Base-by-base conservation (phyloP, 92 coral and sea anemone species). In the Pocillopora meandrina region DNA sequence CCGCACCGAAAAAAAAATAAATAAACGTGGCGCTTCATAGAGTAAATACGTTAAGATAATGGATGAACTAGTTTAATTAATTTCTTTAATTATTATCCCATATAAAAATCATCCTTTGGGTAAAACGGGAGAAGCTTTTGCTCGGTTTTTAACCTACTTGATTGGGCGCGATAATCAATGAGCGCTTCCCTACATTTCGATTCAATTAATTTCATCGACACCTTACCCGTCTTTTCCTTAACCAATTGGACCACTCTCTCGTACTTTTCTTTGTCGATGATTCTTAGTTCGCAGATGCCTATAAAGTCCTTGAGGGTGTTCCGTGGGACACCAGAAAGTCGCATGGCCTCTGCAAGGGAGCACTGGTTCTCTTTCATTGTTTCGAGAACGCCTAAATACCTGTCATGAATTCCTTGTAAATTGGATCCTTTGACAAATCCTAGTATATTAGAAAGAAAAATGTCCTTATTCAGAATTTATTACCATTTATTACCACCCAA, bases 381-480 rank as follows among this genome's bases (percentile, higher is more conserved):
- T 19, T 33, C 10, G 20, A 21, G 33, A 19, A 20, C 12, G 69
- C 69, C 69, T 5, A n/a, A 19, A 10, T 65, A 65, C 33, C 69
- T 65, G 11, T 65, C 69, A 5, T 65, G 69, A 3, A 65, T 65
- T 5, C 33, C 31, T n/a, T 74, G 49, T 21, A 74, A 15, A 74
- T 56, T 74, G 10, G 78, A 74, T 74, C 36, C 64, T 21, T 74
- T 74, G 18, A 56, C 78, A 63, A 74, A 74, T 56, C 78, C 78
- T 74, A n/a, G 35, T 20, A 74, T 74, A 74, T 56, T 56, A 74
- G 78, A 74, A 5, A 56, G 2, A 74, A 52, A 74, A 74, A 74
- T 19, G 26, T 52, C 20, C 7, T 52, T 19, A 74, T 55, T 74
- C 63, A 74, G 62, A 74, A 55, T 72, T 74, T 3, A 74, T 74